Percentiles rank a stretch among this genome's conserved stretches.
These are phyloP conservation scores for Andrena trimmerana DNA, from an alignment of 2,888 invertebrate species.

Conservation along the genomic window DNA sequence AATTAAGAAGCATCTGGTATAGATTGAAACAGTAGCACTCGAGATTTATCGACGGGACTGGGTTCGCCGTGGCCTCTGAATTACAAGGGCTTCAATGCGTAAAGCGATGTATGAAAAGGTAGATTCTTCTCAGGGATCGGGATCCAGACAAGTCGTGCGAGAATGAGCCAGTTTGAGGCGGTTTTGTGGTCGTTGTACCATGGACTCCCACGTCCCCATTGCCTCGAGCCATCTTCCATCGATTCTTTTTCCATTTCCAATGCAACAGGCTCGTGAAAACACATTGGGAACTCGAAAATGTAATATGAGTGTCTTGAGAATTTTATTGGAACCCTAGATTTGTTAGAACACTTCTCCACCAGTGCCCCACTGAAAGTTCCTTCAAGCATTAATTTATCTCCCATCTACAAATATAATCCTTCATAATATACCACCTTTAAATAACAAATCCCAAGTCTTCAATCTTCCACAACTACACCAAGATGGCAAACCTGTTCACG, in stretches of 20 bases:
- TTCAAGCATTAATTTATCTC: no score
- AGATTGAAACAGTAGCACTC: slow-evolving; percentile 8
- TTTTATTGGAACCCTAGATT: no score
- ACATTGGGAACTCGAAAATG: not conserved
- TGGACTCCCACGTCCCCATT: slow-evolving; percentile 35
- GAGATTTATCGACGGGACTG: slow-evolving; percentile 4
- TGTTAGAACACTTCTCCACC: no score
- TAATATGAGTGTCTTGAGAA: no score
- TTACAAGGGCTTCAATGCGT: slow-evolving; percentile 24
- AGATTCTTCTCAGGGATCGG: slow-evolving; percentile 11
- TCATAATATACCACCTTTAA: no score
- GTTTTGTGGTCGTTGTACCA: slow-evolving; percentile 34
- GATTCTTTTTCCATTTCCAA: not conserved
- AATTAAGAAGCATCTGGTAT: not conserved
- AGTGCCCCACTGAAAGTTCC: no score
- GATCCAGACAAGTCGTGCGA: not conserved
- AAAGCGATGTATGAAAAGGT: slow-evolving; percentile 32
- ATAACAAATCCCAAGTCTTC: no score
- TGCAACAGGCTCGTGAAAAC: not conserved
- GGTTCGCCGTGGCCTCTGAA: slow-evolving; percentile 6
- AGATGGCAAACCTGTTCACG: no score
- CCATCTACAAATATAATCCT: no score
- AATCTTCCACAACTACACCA: no score
- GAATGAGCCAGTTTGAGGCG: slow-evolving; percentile 50
- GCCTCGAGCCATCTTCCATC: not conserved